phyloP scores from a whole-genome alignment of 2,113 vertebrate genomes.

The Caracal caracal region DNA sequence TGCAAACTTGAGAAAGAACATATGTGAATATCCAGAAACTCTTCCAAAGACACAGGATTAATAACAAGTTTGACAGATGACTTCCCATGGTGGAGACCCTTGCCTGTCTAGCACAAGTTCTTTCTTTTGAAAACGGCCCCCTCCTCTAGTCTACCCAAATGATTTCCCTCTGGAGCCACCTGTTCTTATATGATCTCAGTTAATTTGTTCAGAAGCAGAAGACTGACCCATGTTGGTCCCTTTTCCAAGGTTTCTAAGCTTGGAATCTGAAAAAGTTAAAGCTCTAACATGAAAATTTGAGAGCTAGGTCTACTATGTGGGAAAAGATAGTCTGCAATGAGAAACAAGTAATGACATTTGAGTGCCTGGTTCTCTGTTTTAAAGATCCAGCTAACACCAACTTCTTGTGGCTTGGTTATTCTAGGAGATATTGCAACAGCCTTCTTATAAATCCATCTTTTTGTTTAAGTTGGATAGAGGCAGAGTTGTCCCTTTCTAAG shows the following conservation, averaged over 20 bases:
- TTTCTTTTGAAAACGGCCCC: neutral
- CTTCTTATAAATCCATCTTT: slow-evolving; percentile 11
- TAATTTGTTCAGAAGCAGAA: neutral
- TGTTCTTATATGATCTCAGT: neutral
- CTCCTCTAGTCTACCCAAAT: neutral
- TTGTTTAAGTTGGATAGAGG: neutral
- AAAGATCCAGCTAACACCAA: neutral
- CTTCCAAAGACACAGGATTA: neutral
- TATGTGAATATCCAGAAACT: neutral
- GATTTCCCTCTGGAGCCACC: neutral
- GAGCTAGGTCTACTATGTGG: neutral
- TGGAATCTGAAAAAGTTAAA: neutral
- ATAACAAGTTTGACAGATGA: neutral
- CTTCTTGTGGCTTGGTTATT: neutral
- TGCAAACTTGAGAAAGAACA: neutral
- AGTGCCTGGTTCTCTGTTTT: neutral
- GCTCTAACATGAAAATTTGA: neutral
- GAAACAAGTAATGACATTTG: neutral
- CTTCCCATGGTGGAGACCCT: neutral
- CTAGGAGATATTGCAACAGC: neutral
- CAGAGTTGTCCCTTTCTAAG: neutral
- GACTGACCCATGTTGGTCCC: neutral
- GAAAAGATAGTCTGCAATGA: neutral
- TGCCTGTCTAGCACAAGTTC: neutral
- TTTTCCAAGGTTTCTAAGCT: neutral